A percentile compares a stretch with the other conserved stretches of the same genome.
Evolutionary conservation across 2,113 vertebrate species (phyloP).

Genomic region (Sorex fumeus): DNA sequence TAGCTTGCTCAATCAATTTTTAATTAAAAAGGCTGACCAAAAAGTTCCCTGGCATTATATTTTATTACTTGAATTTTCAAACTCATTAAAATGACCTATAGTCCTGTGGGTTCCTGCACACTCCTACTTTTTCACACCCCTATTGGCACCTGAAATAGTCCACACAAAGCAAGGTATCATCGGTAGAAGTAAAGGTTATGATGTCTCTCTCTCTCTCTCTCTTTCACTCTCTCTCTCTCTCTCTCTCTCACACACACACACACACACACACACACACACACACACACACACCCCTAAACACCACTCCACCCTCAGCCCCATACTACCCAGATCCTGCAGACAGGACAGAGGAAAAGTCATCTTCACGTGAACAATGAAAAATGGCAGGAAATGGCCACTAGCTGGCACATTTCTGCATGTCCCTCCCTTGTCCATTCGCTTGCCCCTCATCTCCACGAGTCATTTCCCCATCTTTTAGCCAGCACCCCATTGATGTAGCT

Average conservation of each 20-base stretch:
- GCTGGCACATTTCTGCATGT: not conserved
- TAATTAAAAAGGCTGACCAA: not conserved
- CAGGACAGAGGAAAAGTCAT: not conserved
- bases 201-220: too few species aligned
- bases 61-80: conserved; percentile 46
- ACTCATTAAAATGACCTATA: not conserved
- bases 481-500: too few species aligned
- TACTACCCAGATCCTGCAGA: not conserved
- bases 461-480: too few species aligned
- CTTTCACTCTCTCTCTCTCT: too few species aligned
- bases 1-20: not conserved
- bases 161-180: not conserved
- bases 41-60: not conserved
- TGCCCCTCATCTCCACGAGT: not conserved
- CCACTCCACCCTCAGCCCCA: too few species aligned
- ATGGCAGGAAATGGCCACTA: not conserved
- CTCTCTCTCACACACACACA: too few species aligned
- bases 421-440: not conserved
- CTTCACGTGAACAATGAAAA: not conserved
- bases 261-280: too few species aligned
- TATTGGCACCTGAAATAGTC: not conserved
- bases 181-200: not conserved
- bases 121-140: not conserved
- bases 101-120: not conserved
- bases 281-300: not conserved